phyloP scores from a whole-genome alignment of 92 coral and sea anemone genomes.

The Isaurus tuberculatus region DNA sequence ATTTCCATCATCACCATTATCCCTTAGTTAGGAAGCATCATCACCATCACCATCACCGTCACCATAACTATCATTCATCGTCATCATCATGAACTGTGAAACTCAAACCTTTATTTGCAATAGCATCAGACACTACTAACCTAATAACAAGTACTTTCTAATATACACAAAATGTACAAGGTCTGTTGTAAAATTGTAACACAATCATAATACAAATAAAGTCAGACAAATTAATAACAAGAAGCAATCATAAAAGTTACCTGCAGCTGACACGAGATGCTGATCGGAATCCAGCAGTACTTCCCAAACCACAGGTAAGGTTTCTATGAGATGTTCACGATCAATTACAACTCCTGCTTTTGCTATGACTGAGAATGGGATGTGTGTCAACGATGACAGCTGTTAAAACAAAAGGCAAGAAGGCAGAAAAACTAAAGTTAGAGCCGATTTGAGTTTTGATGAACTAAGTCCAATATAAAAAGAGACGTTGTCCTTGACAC shows the following conservation, averaged over 20 bases:
- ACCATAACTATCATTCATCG: no score
- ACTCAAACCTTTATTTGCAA: no score
- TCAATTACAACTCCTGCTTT: constrained; percentile 95
- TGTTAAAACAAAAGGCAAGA: constrained; percentile 6
- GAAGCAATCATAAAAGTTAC: constrained; percentile 34
- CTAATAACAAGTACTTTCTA: no score
- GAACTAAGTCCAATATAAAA: neutral
- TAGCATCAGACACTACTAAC: no score
- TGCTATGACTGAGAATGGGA: constrained; percentile 94
- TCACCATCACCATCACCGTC: no score
- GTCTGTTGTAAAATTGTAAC: no score
- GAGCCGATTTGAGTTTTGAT: neutral
- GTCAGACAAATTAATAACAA: neutral
- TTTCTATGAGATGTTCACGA: constrained; percentile 80
- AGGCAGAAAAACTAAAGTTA: neutral
- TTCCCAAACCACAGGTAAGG: constrained; percentile 97
- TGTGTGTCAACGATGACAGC: constrained; percentile 90
- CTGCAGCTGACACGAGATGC: constrained; percentile 95
- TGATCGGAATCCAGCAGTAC: constrained; percentile 89
- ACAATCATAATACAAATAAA: neutral
- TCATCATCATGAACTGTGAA: no score
- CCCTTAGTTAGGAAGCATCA: no score
- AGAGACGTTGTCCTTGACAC: neutral
- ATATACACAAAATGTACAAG: no score
- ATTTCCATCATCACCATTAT: no score